phyloP scores from a whole-genome alignment of 2,888 invertebrate species.

The Epicampocera succincta region DNA sequence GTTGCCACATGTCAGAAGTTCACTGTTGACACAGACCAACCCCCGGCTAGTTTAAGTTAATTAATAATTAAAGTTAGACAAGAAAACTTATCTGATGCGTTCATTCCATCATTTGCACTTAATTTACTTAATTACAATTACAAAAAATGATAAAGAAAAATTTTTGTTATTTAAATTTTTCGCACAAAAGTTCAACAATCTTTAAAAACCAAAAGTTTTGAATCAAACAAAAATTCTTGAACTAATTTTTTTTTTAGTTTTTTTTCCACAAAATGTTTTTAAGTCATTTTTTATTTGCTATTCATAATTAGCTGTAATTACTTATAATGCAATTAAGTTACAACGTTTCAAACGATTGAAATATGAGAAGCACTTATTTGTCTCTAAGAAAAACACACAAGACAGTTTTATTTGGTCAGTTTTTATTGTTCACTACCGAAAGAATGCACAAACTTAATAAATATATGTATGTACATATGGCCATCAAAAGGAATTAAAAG shows the following conservation, averaged over 20 bases:
- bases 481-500: slow-evolving; percentile 63
- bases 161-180: not conserved
- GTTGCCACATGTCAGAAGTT: no score
- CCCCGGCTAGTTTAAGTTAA: no score
- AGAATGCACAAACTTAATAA: slow-evolving; percentile 32
- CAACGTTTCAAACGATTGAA: slow-evolving; percentile 26
- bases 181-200: not conserved
- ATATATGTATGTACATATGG: slow-evolving; percentile 26
- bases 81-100: no score
- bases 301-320: slow-evolving; percentile 79
- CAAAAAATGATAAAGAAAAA: no score
- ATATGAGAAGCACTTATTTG: slow-evolving; percentile 40
- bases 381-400: slow-evolving; percentile 19
- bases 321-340: slow-evolving; percentile 79
- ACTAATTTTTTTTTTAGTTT: slow-evolving; percentile 46
- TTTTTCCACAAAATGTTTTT: slow-evolving; percentile 43
- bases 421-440: slow-evolving; percentile 27
- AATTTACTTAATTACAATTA: no score
- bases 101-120: no score
- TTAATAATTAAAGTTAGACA: no score
- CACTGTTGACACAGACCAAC: no score
- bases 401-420: slow-evolving; percentile 20
- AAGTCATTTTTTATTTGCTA: slow-evolving; percentile 22
- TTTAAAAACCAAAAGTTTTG: not conserved
- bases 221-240: slow-evolving; percentile 38